A percentile compares a stretch with the other conserved stretches of the same genome.
phyloP scores from a whole-genome alignment of 92 coral and sea anemone genomes.

The Porites rus region DNA sequence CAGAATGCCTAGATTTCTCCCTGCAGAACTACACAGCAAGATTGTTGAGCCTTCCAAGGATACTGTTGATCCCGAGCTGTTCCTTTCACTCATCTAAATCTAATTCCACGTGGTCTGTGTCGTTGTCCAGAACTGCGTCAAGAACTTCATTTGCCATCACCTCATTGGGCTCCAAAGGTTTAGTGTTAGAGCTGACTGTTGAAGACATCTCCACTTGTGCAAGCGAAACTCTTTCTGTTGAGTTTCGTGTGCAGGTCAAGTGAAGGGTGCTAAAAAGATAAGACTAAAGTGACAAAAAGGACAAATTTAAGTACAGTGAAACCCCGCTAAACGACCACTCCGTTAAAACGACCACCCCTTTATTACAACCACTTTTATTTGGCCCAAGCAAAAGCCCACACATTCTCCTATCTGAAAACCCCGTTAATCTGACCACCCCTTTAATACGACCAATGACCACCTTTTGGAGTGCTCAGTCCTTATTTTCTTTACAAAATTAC shows the following conservation, averaged over 20 bases:
- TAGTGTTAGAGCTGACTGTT: no score
- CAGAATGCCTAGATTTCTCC: constrained; percentile 12
- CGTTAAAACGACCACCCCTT: background rate
- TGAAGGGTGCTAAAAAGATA: no score
- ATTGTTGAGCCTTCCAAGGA: constrained; percentile 17
- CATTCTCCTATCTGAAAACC: constrained; percentile 11
- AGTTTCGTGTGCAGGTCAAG: no score
- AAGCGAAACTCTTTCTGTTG: no score
- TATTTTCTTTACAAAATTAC: constrained; percentile 25
- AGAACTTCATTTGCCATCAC: background rate
- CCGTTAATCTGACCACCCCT: background rate
- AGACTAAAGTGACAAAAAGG: no score
- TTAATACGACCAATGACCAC: no score
- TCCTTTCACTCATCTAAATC: constrained; percentile 39
- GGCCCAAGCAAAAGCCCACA: constrained; percentile 28
- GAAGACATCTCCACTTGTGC: no score
- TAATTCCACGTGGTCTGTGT: constrained; percentile 18
- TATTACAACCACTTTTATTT: constrained; percentile 24
- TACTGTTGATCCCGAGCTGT: constrained; percentile 34
- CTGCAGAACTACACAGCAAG: constrained; percentile 24
- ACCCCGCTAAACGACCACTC: background rate
- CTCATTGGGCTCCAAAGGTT: no score
- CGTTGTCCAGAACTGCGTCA: background rate
- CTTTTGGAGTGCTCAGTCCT: constrained; percentile 20
- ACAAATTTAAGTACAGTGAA: no score